Evolutionary conservation across 2,888 invertebrate species (phyloP).

Genomic region (Lepidochrysops patricia): DNA sequence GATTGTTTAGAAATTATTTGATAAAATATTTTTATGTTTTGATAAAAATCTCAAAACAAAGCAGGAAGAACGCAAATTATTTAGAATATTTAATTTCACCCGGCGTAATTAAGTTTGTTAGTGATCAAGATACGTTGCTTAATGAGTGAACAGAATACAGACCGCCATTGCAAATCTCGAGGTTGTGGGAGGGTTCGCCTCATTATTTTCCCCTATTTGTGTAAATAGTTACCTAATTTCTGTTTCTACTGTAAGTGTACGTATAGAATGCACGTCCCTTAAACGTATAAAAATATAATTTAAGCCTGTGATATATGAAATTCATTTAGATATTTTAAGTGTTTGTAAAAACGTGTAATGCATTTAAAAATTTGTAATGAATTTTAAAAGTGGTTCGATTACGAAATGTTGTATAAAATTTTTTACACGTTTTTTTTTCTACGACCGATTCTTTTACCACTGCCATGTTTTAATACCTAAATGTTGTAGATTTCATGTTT

Average conservation of each 20-base stretch:
- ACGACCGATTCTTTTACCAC: conserved; percentile 22
- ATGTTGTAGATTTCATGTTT: conserved; percentile 3
- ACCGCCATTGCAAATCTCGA: conserved; percentile 68
- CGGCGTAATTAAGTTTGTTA: conserved; percentile 28
- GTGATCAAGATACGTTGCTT: conserved; percentile 46
- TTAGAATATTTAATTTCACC: conserved; percentile 23
- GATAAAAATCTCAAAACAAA: conserved; percentile 10
- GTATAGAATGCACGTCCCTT: conserved; percentile 71
- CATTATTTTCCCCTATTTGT: conserved; percentile 73
- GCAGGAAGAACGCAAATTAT: conserved; percentile 6
- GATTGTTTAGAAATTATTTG: neutral
- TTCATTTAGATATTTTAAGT: conserved; percentile 59
- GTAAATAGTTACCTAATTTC: conserved; percentile 73
- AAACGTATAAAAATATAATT: conserved; percentile 64
- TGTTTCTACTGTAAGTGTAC: conserved; percentile 61
- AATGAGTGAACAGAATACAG: conserved; percentile 49
- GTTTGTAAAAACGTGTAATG: conserved; percentile 34
- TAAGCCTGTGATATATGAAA: conserved; percentile 74
- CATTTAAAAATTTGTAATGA: conserved; percentile 17
- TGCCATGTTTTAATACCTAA: conserved; percentile 15
- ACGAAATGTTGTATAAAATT: neutral
- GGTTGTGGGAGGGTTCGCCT: conserved; percentile 72
- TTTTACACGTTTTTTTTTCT: conserved; percentile 12
- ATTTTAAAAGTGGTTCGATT: neutral
- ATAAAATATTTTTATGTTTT: neutral